A percentile compares a stretch with the other conserved stretches of the same genome.
Evolutionary conservation across 2,113 vertebrate species (phyloP).

Genomic region (Fulmarus glacialis): DNA sequence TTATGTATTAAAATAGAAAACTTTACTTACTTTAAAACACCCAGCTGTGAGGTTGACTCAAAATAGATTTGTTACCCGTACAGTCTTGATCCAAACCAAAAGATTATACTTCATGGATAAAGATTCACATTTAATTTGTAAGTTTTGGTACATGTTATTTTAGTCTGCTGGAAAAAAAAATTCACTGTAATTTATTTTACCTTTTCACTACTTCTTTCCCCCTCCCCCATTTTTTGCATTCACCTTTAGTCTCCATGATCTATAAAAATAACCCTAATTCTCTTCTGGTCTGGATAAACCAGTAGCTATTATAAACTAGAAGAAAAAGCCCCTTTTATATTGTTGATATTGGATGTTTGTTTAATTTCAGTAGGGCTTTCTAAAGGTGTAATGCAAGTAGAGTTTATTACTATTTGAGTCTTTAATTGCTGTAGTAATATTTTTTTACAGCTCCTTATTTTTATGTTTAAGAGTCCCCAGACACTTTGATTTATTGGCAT

Average conservation of each 20-base stretch:
- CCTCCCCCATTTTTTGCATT: neutral
- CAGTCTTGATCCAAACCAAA: neutral
- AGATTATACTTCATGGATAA: neutral
- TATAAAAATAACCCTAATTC: constrained; percentile 29
- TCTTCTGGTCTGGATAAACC: constrained; percentile 31
- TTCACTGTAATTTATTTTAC: neutral
- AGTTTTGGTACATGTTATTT: neutral
- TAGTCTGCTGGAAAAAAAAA: neutral
- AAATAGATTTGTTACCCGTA: neutral
- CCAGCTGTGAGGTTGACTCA: neutral
- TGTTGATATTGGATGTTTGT: constrained; percentile 63
- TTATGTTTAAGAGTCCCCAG: constrained; percentile 72
- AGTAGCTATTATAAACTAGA: constrained; percentile 61
- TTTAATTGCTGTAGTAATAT: constrained; percentile 79
- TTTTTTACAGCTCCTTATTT: constrained; percentile 78
- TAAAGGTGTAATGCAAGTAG: constrained; percentile 57
- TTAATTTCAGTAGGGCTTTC: constrained; percentile 65
- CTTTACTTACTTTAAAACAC: neutral
- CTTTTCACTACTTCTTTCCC: neutral
- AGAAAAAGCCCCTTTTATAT: constrained; percentile 70
- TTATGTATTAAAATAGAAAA: neutral
- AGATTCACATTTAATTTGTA: neutral
- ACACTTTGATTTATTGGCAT: constrained; percentile 71
- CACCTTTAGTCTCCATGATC: neutral
- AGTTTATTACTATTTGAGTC: constrained; percentile 71